Evolutionary conservation across 1,140 invertebrate species (phyloP), one percentile per base, ranked within the genome.

Genomic region (Lepidurus arcticus): DNA sequence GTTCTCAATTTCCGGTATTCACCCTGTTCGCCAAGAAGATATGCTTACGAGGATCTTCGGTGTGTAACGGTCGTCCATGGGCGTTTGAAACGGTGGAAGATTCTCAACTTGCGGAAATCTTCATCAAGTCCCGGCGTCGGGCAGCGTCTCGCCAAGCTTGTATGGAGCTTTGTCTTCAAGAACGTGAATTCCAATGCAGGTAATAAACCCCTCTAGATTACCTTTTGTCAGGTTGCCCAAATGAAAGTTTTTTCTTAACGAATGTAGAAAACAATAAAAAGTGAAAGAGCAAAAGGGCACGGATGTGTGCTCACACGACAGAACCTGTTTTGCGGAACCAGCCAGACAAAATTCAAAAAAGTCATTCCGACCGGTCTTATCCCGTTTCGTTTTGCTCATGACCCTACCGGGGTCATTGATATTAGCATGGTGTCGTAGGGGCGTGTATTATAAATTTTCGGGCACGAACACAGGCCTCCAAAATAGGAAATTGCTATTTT

Each of bases 1-100:
- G 83, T 44, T 88, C 87, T 0, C 86, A 88, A 82, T 88, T 88
- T 81, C 87, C 87, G 9, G 87, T 88, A 7, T 88, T 88, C 82
- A 88, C 87, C 0, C 84, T 88, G 65, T 88, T 88, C 82, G 85
- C 86, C 13, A 85, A 88, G 79, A 88, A 88, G 81, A 82, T 85
- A 44, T 88, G 87, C 81, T 78, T 88, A 1, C 80, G 78, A 10
- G 81, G 81, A 10, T 76, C 81, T 53, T 78, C 81, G 34, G 76
- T 80, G 16, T 78, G 81, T 42, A 86, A 85, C 78, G 79, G 81
- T 24, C 79, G 84, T 26, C 84, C 85, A 45, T 88, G 87, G 87
- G 81, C 82, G 44, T 88, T 86, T 81, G 87, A 88, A 81, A 80
- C 86, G 21, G 87, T 88, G 21, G 77, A 44, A n/a, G 80, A 80